These are phyloP conservation scores for Ceyx margarethae DNA, from an alignment of 2,113 vertebrate species.

Conservation along the genomic window DNA sequence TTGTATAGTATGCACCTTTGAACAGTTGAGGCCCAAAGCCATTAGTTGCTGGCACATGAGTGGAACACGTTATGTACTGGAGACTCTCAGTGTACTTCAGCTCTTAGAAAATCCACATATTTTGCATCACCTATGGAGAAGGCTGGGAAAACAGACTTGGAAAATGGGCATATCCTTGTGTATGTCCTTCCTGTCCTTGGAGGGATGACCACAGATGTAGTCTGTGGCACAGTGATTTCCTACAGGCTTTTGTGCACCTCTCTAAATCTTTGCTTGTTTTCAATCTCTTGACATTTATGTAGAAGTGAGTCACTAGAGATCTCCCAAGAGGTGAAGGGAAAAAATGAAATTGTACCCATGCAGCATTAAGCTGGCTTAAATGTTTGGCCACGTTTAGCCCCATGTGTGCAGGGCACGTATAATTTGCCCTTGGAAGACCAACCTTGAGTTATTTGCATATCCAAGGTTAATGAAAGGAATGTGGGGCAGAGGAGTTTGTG, in stretches of 20 bases:
- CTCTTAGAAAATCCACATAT: background rate
- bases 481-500: background rate
- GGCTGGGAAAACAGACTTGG: background rate
- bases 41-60: background rate
- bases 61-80: rapidly evolving
- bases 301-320: background rate
- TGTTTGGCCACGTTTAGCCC: background rate
- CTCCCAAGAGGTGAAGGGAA: background rate
- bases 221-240: background rate
- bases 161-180: background rate
- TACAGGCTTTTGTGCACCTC: background rate
- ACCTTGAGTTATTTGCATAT: background rate
- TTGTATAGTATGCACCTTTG: background rate
- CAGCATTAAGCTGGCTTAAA: background rate
- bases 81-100: background rate
- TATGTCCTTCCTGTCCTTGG: background rate
- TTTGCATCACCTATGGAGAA: background rate
- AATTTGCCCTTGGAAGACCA: background rate
- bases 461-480: background rate
- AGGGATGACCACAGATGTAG: rapidly evolving
- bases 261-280: background rate
- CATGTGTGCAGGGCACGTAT: background rate
- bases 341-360: background rate
- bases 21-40: background rate
- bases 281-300: background rate